Evolutionary conservation across 2,888 invertebrate genomes (phyloP).

Genomic region (Troilus luridus): DNA sequence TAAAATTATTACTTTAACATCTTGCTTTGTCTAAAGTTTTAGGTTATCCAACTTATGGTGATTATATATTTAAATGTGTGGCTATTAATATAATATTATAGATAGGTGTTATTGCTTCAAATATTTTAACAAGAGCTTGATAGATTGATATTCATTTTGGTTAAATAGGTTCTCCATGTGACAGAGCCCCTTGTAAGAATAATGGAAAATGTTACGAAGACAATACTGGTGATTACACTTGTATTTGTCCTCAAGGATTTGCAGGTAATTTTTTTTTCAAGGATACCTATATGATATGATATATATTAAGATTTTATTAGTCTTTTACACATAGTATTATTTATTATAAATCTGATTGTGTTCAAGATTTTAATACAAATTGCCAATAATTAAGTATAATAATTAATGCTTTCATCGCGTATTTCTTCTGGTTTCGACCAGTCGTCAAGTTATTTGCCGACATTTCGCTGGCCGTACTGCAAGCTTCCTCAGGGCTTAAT

Average conservation of each 20-base stretch:
- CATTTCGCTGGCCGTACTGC: too few relatives aligned
- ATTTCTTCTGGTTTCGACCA: too few relatives aligned
- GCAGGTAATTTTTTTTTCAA: conserved; percentile 71
- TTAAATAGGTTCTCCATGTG: conserved; percentile 78
- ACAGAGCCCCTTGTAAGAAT: conserved; percentile 80
- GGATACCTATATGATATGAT: too few relatives aligned
- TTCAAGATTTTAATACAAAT: too few relatives aligned
- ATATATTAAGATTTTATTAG: too few relatives aligned
- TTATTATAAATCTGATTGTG: too few relatives aligned
- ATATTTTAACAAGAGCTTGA: neutral
- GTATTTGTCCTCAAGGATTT: conserved; percentile 79
- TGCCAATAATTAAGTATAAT: too few relatives aligned
- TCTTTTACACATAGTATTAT: too few relatives aligned
- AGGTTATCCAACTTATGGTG: neutral
- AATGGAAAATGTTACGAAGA: conserved; percentile 81
- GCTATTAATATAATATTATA: neutral
- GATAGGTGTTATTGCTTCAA: neutral
- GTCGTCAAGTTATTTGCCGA: too few relatives aligned
- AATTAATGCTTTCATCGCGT: too few relatives aligned
- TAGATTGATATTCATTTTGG: neutral
- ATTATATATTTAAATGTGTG: neutral
- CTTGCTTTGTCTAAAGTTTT: neutral
- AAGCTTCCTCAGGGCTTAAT: too few relatives aligned
- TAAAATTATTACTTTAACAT: neutral
- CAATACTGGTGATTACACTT: conserved; percentile 79